Evolutionary conservation across 1,140 invertebrate species (phyloP).

Genomic region (Hyles euphorbiae): DNA sequence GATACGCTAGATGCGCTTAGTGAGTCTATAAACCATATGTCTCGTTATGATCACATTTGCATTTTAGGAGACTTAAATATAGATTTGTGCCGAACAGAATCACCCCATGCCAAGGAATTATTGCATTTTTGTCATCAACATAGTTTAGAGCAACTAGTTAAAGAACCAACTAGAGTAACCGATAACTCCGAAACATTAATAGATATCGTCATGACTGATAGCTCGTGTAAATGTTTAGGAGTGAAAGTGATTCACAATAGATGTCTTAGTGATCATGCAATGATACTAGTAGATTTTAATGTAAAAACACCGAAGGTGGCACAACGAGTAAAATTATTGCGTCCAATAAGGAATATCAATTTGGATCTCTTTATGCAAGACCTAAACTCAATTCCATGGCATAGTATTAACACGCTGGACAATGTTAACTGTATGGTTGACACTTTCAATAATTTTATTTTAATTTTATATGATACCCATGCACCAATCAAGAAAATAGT

Average conservation of each 20-base stretch:
- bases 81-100: constrained; percentile 7
- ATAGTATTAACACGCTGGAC: neutral
- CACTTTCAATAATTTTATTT: constrained; percentile 5
- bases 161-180: constrained; percentile 11
- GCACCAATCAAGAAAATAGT: constrained; percentile 3
- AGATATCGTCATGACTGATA: constrained; percentile 9
- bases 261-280: constrained; percentile 14
- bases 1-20: constrained; percentile 13
- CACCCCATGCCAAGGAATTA: neutral
- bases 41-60: constrained; percentile 10
- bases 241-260: constrained; percentile 6
- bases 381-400: constrained; percentile 4
- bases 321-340: neutral
- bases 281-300: constrained; percentile 11
- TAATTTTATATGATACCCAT: constrained; percentile 7
- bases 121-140: constrained; percentile 10
- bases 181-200: neutral
- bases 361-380: constrained; percentile 4
- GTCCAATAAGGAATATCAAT: constrained; percentile 4
- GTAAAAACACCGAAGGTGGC: constrained; percentile 7
- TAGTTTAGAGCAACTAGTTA: constrained; percentile 11
- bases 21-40: constrained; percentile 14
- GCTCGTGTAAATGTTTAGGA: neutral
- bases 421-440: constrained; percentile 4
- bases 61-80: constrained; percentile 25